Evolutionary conservation across 2,888 invertebrate species (phyloP), one percentile per base, ranked within the genome.

Genomic region (Pseudococcus jackbeardsleyi): DNA sequence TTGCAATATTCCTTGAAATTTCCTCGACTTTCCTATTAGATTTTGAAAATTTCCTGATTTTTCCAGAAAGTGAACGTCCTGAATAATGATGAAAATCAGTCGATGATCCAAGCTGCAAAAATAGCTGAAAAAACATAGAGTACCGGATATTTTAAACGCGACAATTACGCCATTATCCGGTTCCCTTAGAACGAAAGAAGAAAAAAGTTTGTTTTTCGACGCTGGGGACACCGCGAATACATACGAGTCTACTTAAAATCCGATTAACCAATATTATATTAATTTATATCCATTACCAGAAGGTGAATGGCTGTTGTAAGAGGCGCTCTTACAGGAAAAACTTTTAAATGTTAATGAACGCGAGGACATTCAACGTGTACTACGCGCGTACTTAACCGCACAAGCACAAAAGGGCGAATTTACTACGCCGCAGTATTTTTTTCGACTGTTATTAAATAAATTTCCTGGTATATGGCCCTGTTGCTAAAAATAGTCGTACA

Each of bases 271-370:
- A 82, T 82, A 82, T 82, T 19, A 82, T 82, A 82, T 82, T 82
- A 82, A 82, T 82, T 82, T 82, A 82, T 82, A 72, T 82, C 46
- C 79, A 82, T 82, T 39, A 82, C 46, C 79, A 82, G 79, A 82
- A 82, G 79, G 79, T 82, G 79, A 82, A 82, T 82, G 79, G 42
- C 79, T 46, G 79, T 22, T 82, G 15, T 33, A 46, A 82, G 79
- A 19, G 42, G 46, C 19, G 8, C 79, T 82, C 39, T 82, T 82
- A 82, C 79, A 82, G 79, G 79, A 82, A 82, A 82, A 82, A 82
- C 79, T 82, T 82, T 82, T 46, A 82, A 82, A 82, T 82, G 79
- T 82, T 82, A 46, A 82, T 82, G 79, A 82, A 82, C 79, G 79
- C 79, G 79, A 82, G 79, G 79, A 82, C 79, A 19, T 82, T 82